Base-by-base conservation (phyloP, 2,113 vertebrate species). In the Leptobrachium leishanense region DNA sequence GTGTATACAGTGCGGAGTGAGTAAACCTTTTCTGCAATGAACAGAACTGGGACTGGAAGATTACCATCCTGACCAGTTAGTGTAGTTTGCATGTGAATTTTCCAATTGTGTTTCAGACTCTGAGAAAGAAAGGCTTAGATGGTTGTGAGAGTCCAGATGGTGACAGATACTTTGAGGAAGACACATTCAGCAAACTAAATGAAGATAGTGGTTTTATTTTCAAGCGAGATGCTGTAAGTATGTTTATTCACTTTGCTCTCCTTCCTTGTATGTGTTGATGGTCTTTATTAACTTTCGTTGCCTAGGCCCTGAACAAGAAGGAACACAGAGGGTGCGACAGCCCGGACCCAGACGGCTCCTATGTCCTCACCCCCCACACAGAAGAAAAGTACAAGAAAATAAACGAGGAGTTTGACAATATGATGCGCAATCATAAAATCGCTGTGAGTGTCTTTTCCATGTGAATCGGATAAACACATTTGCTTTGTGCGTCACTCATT, bases 331-430 rank as follows among this genome's bases (percentile, higher is more conserved):
- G 98, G 91, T 98, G 98, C 92, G 98, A 99, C 95, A 99, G 97
- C 95, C 98, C 98, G 89, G 98, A 99, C 91, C 97, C 97, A 82
- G 98, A 99, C 85, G 94, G 95, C 92, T 97, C 98, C 90, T 99
- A 97, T 95, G 97, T 99, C 94, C 97, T 99, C 93, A 99, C 97
- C 88, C 98, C 98, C 90, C 97, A 99, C 92, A 99, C 98, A 90
- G 97, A 99, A 95, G 98, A 99, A 94, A 99, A 99, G 90, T 99
- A 99, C 96, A 98, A 99, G 97, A 99, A 99, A 98, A 99, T 99
- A 94, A 99, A 99, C 95, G 98, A 99, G 95, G 98, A 99, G 89
- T 99, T 99, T 98, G 98, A 99, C 98, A 99, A 99, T 97, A 99
- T 99, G 97, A 99, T 99, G 97, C 91, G 98, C 96, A 99, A 96